Evolutionary conservation across 1,140 invertebrate genomes (phyloP).

Genomic region (Leptinotarsa lineolata): DNA sequence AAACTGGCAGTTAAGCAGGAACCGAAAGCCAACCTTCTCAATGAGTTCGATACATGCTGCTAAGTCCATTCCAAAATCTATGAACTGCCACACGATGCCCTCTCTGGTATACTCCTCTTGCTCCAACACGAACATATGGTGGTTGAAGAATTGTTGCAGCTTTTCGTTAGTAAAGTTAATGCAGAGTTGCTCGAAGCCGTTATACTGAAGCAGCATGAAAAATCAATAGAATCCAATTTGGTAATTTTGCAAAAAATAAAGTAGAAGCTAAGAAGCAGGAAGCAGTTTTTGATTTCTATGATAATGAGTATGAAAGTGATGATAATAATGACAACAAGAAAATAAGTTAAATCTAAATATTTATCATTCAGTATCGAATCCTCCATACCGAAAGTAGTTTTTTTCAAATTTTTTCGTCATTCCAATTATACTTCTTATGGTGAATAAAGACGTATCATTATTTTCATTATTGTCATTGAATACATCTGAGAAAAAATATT

Average conservation of each 20-base stretch:
- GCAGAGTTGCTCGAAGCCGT: slow-evolving; percentile 98
- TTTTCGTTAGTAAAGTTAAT: slow-evolving; percentile 99
- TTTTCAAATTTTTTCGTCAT: too few species aligned
- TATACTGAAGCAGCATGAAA: slow-evolving; percentile 69
- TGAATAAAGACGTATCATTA: background rate
- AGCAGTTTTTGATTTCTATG: background rate
- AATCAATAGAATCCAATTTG: background rate
- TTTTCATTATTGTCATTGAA: background rate
- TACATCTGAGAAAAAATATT: too few species aligned
- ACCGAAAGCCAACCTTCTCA: slow-evolving; percentile 77
- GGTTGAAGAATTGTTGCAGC: slow-evolving; percentile 97
- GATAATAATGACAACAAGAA: background rate
- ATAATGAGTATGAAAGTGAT: background rate
- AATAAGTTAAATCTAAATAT: background rate
- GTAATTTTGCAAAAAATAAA: slow-evolving; percentile 5
- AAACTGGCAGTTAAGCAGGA: background rate
- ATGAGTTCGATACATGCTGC: slow-evolving; percentile 95
- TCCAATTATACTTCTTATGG: too few species aligned
- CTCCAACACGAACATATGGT: slow-evolving; percentile 97
- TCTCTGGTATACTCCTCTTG: slow-evolving; percentile 96
- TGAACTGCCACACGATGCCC: slow-evolving; percentile 93
- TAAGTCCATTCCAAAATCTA: slow-evolving; percentile 98
- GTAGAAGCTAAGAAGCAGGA: background rate
- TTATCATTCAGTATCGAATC: background rate
- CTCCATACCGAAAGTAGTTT: too few species aligned